Base-by-base conservation (phyloP, 2,888 invertebrate genomes). In the Acrocyrtus sp. region DNA sequence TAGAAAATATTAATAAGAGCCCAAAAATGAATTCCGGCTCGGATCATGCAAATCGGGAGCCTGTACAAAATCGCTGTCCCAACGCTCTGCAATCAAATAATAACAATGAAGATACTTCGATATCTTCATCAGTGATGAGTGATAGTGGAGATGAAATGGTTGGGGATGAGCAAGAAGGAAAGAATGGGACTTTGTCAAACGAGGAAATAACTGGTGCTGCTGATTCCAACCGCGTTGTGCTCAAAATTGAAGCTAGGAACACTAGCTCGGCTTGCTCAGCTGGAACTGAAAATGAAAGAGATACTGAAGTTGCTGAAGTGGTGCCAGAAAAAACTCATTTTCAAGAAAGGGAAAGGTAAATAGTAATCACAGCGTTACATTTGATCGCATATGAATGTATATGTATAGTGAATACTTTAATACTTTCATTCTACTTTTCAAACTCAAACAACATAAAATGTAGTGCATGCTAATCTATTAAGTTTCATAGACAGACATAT, bases 41-140 rank as follows among this genome's bases (percentile, higher is more conserved):
- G 12, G 67, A 74, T 47, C 60, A 65, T 54, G 69, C 62, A 6
- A 78, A 76, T 51, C 74, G 72, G 61, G 72, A 69, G 17, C 72
- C 51, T 19, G 53, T 69, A 8, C 67, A 56, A 8, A 61, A 57
- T 54, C 74, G 65, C 15, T 67, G 67, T 48, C 50, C 56, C 10
- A 61, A 74, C 29, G 69, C 69, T 19, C 34, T 41, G 10, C 27
- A 48, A 10, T 48, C 27, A 22, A 77, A 67, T 51, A 75, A 76
- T 54, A 78, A 78, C 47, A 80, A 79, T 69, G 80, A 80, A 53
- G 80, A 80, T 53, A 80, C 80, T 1, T 79, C 79, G 10, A 78
- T 80, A 27, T 80, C 80, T 17, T 80, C 79, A 0, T 79, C 79
- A 19, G 80, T 80, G 47, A 79, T 80, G 80, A 80, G 80, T 76